Percentiles rank a stretch among this genome's conserved stretches.
Conservation (phyloP, 2,113 vertebrate species). For the Fukomys damarensis region DNA sequence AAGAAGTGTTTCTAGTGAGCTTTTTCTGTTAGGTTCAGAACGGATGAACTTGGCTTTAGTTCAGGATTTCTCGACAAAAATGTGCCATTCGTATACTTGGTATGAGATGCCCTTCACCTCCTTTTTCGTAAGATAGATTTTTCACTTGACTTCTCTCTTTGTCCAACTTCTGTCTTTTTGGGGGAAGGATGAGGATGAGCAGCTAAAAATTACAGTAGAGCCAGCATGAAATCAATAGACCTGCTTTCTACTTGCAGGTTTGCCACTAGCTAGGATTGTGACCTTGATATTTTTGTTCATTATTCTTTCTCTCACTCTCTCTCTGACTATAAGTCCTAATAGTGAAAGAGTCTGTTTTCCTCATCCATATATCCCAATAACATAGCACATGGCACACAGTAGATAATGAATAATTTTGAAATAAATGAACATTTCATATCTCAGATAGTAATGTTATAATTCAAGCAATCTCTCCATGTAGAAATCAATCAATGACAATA, state of each 20-base stretch:
- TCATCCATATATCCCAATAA: background rate
- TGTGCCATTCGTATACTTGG: background rate
- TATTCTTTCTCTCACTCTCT: background rate
- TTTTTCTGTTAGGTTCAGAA: slow-evolving; percentile 22
- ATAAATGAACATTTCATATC: background rate
- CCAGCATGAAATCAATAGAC: background rate
- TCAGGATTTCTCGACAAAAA: slow-evolving; percentile 40
- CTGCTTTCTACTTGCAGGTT: background rate
- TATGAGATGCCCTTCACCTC: slow-evolving; percentile 36
- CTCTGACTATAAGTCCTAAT: background rate
- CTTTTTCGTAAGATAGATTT: slow-evolving; percentile 47
- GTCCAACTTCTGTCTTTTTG: slow-evolving; percentile 13
- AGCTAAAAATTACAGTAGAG: background rate
- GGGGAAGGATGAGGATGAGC: background rate
- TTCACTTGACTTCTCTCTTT: background rate
- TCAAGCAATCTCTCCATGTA: background rate
- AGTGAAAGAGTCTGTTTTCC: slow-evolving; percentile 2
- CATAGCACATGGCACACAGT: background rate
- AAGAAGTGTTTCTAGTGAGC: slow-evolving; percentile 35
- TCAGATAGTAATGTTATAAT: background rate
- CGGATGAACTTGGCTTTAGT: slow-evolving; percentile 27
- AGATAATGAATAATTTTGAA: slow-evolving; percentile 39
- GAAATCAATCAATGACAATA: background rate
- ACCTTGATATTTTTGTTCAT: slow-evolving; percentile 3
- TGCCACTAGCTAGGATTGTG: slow-evolving; percentile 11